phyloP scores from a whole-genome alignment of 2,113 vertebrate genomes.

The Nyctibius bracteatus region DNA sequence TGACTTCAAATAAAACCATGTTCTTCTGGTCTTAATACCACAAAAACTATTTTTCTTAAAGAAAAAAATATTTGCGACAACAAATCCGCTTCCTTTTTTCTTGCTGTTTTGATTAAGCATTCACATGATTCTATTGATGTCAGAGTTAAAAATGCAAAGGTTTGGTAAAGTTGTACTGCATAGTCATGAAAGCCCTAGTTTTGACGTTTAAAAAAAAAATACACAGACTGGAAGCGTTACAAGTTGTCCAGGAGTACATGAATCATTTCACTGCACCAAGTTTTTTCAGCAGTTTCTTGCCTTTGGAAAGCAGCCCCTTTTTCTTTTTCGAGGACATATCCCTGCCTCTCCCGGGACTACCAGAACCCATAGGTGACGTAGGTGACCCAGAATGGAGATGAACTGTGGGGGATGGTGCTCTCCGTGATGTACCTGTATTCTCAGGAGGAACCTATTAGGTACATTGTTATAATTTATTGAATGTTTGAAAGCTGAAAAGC shows the following conservation, averaged over 20 bases:
- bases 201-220: conserved; percentile 36
- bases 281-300: conserved; percentile 92
- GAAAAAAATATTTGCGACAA: background rate
- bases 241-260: conserved; percentile 74
- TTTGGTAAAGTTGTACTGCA: conserved; percentile 33
- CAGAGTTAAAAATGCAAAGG: conserved; percentile 5
- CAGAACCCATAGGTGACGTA: conserved; percentile 83
- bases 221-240: conserved; percentile 68
- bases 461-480: conserved; percentile 76
- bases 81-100: background rate
- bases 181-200: conserved; percentile 87
- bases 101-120: conserved; percentile 16
- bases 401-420: conserved; percentile 86
- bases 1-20: conserved; percentile 10
- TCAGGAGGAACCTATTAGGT: conserved; percentile 93
- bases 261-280: conserved; percentile 90
- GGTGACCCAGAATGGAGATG: conserved; percentile 84
- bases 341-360: conserved; percentile 86
- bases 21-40: conserved; percentile 10
- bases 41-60: background rate
- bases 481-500: conserved; percentile 50
- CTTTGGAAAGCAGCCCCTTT: conserved; percentile 96
- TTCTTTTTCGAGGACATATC: conserved; percentile 89
- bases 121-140: conserved; percentile 41
- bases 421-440: conserved; percentile 87